Base-by-base conservation (phyloP, 2,797 vertebrate genomes). In the Muscicapa striata region DNA sequence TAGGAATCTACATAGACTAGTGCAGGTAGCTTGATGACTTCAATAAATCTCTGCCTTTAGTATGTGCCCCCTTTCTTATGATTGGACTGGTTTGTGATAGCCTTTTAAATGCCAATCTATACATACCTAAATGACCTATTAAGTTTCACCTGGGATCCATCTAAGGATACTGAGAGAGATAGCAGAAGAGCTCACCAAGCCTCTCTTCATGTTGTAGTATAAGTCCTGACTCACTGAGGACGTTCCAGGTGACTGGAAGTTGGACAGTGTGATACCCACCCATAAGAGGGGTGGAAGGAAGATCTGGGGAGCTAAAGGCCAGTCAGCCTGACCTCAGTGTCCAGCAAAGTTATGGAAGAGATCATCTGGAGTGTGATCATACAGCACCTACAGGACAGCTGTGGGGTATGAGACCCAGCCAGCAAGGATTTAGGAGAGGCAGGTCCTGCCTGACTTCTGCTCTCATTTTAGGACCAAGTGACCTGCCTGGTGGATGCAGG, bases 171-270 rank as follows among this genome's bases (percentile, higher is more conserved):
- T 61, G 55, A 61, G 29, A 4, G 19, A 59, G 20, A 6, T 61
- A 29, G 11, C 11, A 6, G 9, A 76, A 40, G 55, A 76, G 20
- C 11, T 76, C 1, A 4, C 9, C 11, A 46, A 46, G n/a, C 11
- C 7, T 4, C 15, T 68, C 16, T 38, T 11, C 20, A 54, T 38
- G 23, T n/a, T 61, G 13, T 34, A 1, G 15, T 20, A 21, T 20
- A 54, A 27, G 15, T 52, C 27, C 40, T 68, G n/a, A 40, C 46
- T 61, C 16, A 52, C 13, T 0, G 0, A 20, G 4, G 15, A 51
- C 13, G 7, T 54, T 46, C 21, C 40, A 40, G n/a, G 7, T 29
- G 20, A 14, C n/a, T 23, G n/a, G 29, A 46, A n/a, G 10, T 15
- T 46, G 40, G 29, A 13, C 13, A 8, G 5, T n/a, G 10, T 38